Conservation (phyloP, 2,888 invertebrate genomes). For the Stenodema calcarata region DNA sequence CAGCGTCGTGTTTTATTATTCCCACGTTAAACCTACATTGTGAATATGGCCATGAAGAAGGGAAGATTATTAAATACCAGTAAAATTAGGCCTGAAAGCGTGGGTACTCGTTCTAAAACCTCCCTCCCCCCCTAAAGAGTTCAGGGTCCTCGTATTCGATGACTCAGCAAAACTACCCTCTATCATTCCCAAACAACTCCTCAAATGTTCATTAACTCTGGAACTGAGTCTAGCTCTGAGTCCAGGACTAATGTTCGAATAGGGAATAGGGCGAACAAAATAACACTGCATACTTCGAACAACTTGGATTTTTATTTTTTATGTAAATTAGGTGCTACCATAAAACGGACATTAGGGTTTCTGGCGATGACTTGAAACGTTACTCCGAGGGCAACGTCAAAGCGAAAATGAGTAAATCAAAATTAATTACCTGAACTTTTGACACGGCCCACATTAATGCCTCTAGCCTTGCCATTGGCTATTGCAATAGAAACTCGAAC, state of each 20-base stretch:
- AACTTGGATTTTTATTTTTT: not conserved
- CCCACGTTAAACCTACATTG: not conserved
- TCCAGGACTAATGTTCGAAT: no score
- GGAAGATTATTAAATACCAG: no score
- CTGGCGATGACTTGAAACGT: not conserved
- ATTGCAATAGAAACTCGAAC: conserved; percentile 3
- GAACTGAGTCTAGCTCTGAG: no score
- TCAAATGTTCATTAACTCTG: no score
- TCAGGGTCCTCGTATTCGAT: no score
- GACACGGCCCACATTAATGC: not conserved
- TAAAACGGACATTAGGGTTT: not conserved
- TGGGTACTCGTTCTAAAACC: no score
- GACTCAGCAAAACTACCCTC: no score
- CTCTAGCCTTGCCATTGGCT: conserved; percentile 3
- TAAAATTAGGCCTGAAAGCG: no score
- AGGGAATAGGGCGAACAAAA: not conserved
- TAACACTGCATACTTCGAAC: not conserved
- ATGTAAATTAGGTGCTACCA: not conserved
- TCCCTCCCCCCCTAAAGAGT: no score
- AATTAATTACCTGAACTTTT: conserved; percentile 17
- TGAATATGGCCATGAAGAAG: no score
- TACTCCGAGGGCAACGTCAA: not conserved
- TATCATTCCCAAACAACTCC: no score
- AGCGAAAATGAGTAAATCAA: not conserved
- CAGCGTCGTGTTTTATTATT: not conserved